These are phyloP conservation scores for Parelbella ahira DNA, from an alignment of 2,888 invertebrate genomes.

Conservation along the genomic window DNA sequence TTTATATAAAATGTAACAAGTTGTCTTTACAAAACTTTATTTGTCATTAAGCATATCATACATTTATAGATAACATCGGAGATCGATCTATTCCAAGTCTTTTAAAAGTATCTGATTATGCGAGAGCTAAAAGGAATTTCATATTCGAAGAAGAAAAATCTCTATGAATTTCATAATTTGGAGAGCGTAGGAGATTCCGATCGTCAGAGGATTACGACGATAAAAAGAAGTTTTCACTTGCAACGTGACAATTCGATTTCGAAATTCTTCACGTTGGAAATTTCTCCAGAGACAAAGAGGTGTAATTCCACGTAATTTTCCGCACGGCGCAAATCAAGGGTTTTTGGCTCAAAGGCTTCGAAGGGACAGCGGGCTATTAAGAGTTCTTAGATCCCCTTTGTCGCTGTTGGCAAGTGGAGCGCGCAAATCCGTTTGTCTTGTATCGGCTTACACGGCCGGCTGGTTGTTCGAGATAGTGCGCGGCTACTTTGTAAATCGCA, in stretches of 20 bases:
- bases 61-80: too few relatives aligned
- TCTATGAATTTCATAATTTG: background rate
- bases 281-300: conserved; percentile 9
- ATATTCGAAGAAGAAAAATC: too few relatives aligned
- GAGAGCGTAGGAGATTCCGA: background rate
- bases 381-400: conserved; percentile 18
- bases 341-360: conserved; percentile 11
- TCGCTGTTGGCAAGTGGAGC: conserved; percentile 16
- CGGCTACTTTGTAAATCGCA: conserved; percentile 1
- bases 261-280: background rate
- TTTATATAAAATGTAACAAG: too few relatives aligned
- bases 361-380: conserved; percentile 18
- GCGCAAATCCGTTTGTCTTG: conserved; percentile 18
- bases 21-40: too few relatives aligned
- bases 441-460: conserved; percentile 11
- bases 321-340: conserved; percentile 14
- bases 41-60: too few relatives aligned
- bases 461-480: conserved; percentile 2
- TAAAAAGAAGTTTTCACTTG: conserved; percentile 1
- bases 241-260: conserved; percentile 9
- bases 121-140: too few relatives aligned
- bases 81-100: too few relatives aligned
- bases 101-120: too few relatives aligned
- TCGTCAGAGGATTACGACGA: background rate
- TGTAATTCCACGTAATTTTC: conserved; percentile 4